Conservation (phyloP, 2,113 vertebrate genomes). For the Peromyscus polionotus region DNA sequence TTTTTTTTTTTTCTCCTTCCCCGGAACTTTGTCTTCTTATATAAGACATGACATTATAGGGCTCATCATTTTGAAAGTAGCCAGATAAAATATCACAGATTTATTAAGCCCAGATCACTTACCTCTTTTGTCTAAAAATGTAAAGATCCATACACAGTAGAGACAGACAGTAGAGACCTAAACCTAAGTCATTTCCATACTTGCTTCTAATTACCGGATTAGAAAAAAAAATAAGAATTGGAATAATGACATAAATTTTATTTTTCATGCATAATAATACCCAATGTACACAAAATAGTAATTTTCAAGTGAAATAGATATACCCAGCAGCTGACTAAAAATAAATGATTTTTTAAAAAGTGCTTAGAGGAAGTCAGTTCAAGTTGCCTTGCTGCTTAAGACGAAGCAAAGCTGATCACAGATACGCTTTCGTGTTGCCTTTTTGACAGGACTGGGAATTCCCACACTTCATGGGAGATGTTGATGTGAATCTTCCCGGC, state of each 20-base stretch:
- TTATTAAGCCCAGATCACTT: constrained; percentile 34
- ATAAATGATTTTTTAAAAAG: constrained; percentile 74
- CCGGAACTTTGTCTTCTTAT: background rate
- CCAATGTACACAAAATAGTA: constrained; percentile 67
- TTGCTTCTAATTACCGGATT: constrained; percentile 67
- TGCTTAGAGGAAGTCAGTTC: constrained; percentile 60
- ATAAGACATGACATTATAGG: background rate
- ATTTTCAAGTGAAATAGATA: constrained; percentile 56
- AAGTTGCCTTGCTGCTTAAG: background rate
- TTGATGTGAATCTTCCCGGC: constrained; percentile 98
- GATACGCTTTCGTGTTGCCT: constrained; percentile 63
- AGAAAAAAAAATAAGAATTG: constrained; percentile 53
- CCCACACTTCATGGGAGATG: constrained; percentile 98
- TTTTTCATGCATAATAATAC: constrained; percentile 47
- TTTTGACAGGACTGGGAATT: constrained; percentile 97
- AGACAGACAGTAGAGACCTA: background rate
- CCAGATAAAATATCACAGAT: constrained; percentile 26
- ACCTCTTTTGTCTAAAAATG: constrained; percentile 45
- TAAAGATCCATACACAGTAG: constrained; percentile 47
- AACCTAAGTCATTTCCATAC: constrained; percentile 47
- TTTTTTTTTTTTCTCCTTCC: too few relatives aligned
- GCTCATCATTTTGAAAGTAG: constrained; percentile 48
- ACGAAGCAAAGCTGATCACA: constrained; percentile 56
- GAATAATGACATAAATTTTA: constrained; percentile 74
- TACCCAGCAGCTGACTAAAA: constrained; percentile 51